phyloP scores from a whole-genome alignment of 2,113 vertebrate genomes.

The Otis tarda region DNA sequence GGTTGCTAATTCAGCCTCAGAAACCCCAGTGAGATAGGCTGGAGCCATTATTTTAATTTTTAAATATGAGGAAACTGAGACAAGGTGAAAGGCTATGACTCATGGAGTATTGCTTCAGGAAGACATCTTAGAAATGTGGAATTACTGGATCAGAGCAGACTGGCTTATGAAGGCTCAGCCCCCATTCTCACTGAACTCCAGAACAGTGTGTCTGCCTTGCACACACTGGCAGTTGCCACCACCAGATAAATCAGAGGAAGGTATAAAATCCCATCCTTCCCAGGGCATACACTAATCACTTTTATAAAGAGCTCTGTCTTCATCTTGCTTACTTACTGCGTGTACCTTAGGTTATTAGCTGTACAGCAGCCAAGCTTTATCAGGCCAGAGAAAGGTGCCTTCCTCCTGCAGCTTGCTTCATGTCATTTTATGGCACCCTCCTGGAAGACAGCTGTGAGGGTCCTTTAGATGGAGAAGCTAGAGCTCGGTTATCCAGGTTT shows the following conservation, averaged over 20 bases:
- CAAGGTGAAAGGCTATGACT: background rate
- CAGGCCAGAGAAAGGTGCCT: background rate
- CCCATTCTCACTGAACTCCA: background rate
- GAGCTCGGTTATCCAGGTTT: background rate
- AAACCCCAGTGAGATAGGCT: background rate
- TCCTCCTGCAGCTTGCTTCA: background rate
- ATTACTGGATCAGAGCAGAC: background rate
- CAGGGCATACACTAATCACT: background rate
- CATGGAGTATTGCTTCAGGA: background rate
- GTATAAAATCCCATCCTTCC: background rate
- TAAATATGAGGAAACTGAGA: background rate
- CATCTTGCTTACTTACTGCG: background rate
- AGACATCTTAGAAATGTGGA: background rate
- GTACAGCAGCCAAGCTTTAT: background rate
- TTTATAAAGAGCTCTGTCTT: background rate
- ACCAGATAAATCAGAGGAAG: background rate
- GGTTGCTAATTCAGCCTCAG: conserved; percentile 9
- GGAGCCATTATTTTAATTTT: background rate
- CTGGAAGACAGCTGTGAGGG: background rate
- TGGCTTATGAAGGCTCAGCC: background rate
- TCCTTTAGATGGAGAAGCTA: background rate
- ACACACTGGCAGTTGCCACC: background rate
- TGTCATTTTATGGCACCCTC: background rate
- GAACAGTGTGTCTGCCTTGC: background rate
- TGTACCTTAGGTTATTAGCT: background rate